phyloP scores from a whole-genome alignment of 2,888 invertebrate species.

The Drosophila mayaguana region DNA sequence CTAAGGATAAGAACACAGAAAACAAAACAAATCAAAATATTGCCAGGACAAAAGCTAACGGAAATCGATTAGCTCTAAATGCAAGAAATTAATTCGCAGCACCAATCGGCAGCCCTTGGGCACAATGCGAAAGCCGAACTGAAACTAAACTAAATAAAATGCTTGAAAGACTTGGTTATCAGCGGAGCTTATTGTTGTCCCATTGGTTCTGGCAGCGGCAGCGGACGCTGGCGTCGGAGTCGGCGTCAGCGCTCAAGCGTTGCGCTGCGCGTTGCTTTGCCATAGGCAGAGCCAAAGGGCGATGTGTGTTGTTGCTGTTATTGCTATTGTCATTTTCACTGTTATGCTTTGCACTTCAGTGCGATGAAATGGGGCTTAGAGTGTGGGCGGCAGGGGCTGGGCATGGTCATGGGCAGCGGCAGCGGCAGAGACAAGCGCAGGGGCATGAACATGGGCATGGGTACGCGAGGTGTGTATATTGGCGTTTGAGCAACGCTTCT shows the following conservation, averaged over 20 bases:
- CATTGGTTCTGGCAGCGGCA: constrained; percentile 18
- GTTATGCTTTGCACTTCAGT: constrained; percentile 31
- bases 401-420: background rate
- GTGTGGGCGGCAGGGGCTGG: background rate
- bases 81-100: constrained; percentile 19
- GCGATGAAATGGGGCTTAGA: background rate
- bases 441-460: background rate
- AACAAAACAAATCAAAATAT: background rate
- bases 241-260: constrained; percentile 52
- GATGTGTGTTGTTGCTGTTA: constrained; percentile 26
- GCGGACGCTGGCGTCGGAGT: constrained; percentile 11
- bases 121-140: constrained; percentile 73
- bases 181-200: constrained; percentile 40
- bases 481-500: constrained; percentile 20
- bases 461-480: constrained; percentile 7
- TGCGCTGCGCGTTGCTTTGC: constrained; percentile 38
- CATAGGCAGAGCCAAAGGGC: constrained; percentile 44
- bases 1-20: background rate
- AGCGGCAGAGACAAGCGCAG: background rate
- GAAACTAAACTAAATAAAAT: constrained; percentile 64
- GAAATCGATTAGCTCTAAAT: background rate
- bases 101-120: constrained; percentile 45
- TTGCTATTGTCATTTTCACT: constrained; percentile 19
- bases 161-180: constrained; percentile 67
- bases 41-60: background rate